These are phyloP conservation scores for Enchytraeus crypticus DNA, from an alignment of 2,888 invertebrate species.

Conservation along the genomic window DNA sequence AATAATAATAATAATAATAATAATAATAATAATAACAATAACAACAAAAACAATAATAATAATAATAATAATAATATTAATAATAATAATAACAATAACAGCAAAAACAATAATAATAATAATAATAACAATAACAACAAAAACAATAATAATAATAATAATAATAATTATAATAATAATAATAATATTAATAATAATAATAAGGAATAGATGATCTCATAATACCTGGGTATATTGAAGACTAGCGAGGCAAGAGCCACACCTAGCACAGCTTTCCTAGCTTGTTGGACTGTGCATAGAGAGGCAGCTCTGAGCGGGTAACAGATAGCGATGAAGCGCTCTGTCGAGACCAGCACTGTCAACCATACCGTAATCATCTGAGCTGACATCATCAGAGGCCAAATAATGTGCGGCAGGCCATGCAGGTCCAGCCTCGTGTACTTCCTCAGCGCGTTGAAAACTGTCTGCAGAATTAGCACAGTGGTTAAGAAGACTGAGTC, in stretches of 20 bases:
- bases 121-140: too few relatives aligned
- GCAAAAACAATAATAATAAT: too few relatives aligned
- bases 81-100: too few relatives aligned
- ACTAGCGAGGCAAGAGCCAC: constrained; percentile 19
- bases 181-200: too few relatives aligned
- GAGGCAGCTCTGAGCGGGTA: constrained; percentile 26
- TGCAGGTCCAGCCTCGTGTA: background rate
- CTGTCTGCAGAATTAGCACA: constrained; percentile 23
- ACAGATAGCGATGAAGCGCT: constrained; percentile 31
- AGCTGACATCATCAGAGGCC: constrained; percentile 30
- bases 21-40: too few relatives aligned
- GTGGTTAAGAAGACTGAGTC: constrained; percentile 27
- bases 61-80: too few relatives aligned
- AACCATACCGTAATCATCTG: constrained; percentile 33
- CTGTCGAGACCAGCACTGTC: constrained; percentile 31
- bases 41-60: too few relatives aligned
- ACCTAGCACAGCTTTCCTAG: constrained; percentile 18
- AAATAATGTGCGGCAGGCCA: constrained; percentile 22
- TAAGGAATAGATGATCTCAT: too few relatives aligned
- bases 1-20: too few relatives aligned
- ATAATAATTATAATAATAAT: too few relatives aligned
- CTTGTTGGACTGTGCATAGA: constrained; percentile 25
- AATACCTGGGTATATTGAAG: constrained; percentile 32
- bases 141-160: too few relatives aligned
- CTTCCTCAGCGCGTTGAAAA: constrained; percentile 19